Base-by-base conservation (phyloP, 2,113 vertebrate genomes). In the Bubo bubo region DNA sequence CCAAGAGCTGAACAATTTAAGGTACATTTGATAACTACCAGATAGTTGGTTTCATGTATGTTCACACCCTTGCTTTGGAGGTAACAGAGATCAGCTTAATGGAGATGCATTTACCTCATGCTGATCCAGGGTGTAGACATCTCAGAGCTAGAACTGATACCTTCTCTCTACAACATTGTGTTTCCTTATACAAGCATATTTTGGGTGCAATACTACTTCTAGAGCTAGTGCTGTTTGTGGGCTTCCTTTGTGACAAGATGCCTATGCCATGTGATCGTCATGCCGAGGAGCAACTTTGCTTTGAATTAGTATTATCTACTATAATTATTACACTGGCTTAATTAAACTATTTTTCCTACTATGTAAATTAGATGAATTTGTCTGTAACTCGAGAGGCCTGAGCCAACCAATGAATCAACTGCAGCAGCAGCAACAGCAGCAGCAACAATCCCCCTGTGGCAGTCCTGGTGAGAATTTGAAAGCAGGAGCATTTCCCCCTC, bases 341-440 rank as follows among this genome's bases (percentile, higher is more conserved):
- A 92, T 59, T 71, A 49, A 66, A 35, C 10, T 12, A 41, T 24
- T 67, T 39, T 9, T 4, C 6, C 49, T 63, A n/a, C 32, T 79
- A 8, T 97, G 94, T 73, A 45, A 90, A 93, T 79, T 95, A 99
- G 99, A 98, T 86, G 97, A 98, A 11, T 98, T 97, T 81, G 95
- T 98, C 77, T 98, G 96, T 96, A 97, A 97, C 67, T 96, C 97
- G 0, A 97, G 98, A 93, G 95, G 90, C n/a, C 45, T 98, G 90
- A 96, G 98, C 30, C 98, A 98, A 4, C 90, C 94, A 82, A 58
- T 98, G 74, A 93, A 95, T 84, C 96, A 97, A 93, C 96, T 97
- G 49, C 98, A 98, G 91, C 97, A 98, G 91, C 97, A 96, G 23
- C 97, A 34, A 18, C 55, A 71, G 34, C 47, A 55, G 2, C 94